phyloP scores from a whole-genome alignment of 2,888 invertebrate species.

The Pardosa pseudoannulata region DNA sequence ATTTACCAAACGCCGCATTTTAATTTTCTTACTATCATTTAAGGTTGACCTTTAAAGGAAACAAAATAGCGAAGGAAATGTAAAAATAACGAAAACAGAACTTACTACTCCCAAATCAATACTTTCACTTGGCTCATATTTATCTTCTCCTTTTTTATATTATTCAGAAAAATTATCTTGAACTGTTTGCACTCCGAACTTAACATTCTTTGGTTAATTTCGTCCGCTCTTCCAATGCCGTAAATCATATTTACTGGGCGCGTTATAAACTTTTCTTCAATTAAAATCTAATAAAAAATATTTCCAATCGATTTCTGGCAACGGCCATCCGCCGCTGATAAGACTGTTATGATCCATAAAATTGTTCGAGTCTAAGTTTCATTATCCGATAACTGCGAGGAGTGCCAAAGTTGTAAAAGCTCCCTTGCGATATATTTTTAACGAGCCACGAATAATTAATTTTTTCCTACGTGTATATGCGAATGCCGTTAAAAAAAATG shows the following conservation, averaged over 20 bases:
- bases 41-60: too few relatives aligned
- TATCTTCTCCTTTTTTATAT: too few relatives aligned
- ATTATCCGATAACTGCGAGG: neutral
- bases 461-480: neutral
- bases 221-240: neutral
- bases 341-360: constrained; percentile 10
- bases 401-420: neutral
- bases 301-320: neutral
- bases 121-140: too few relatives aligned
- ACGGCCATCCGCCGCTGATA: neutral
- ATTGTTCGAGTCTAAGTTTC: neutral
- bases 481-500: neutral
- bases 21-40: too few relatives aligned
- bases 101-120: too few relatives aligned
- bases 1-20: too few relatives aligned
- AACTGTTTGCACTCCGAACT: neutral
- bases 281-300: constrained; percentile 5
- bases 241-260: neutral
- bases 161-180: too few relatives aligned
- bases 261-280: constrained; percentile 2
- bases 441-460: neutral
- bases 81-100: too few relatives aligned
- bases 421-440: neutral
- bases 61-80: too few relatives aligned
- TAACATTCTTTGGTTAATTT: neutral